Base-by-base conservation (phyloP, 2,113 vertebrate genomes). In the Nibea coibor region DNA sequence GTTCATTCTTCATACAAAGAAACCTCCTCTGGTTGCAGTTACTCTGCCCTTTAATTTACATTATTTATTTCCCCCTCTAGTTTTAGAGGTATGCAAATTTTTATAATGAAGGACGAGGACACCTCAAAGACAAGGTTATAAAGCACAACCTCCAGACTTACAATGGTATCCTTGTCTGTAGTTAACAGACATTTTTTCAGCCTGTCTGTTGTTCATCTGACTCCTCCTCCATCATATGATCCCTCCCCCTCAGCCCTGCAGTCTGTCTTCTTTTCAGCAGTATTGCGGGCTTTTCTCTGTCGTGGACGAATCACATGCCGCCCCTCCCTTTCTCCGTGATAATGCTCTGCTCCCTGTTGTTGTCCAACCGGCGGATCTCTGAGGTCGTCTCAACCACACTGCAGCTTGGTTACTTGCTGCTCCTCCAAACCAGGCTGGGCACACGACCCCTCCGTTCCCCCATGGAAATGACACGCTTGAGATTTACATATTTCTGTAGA, bases 201-300 rank as follows among this genome's bases (percentile, higher is more conserved):
- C 8, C 35, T 39, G 20, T 11, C 72, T 69, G 73, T 78, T 67
- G 71, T 80, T 72, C 12, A 1, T 3, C 17, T 75, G 73, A 69
- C 91, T 87, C 93, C 94, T 78, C 91, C 94, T 61, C 47, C 80
- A 66, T n/a, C 5, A 1, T 66, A 0, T 81, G 15, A 72, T 16
- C 82, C 87, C 91, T 77, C 88, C 89, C 85, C 73, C 83, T 63
- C 56, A 53, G 42, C 26, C 47, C 64, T 17, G 68, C 56, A 19
- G 42, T 72, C 63, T 39, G 35, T 39, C 35, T 39, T 39, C 35
- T 39, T 39, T 39, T 8, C 35, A 39, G 35, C 35, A 39, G 35
- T 39, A 39, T 39, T 39, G 35, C 35, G 7, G 35, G 35, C 35
- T 39, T 82, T 53, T 59, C 50, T 42, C 76, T 22, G 57, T 63